Conservation (phyloP, 37 sponge, comb jelly and placozoan genomes). For the Halisarca cf. caerulea region DNA sequence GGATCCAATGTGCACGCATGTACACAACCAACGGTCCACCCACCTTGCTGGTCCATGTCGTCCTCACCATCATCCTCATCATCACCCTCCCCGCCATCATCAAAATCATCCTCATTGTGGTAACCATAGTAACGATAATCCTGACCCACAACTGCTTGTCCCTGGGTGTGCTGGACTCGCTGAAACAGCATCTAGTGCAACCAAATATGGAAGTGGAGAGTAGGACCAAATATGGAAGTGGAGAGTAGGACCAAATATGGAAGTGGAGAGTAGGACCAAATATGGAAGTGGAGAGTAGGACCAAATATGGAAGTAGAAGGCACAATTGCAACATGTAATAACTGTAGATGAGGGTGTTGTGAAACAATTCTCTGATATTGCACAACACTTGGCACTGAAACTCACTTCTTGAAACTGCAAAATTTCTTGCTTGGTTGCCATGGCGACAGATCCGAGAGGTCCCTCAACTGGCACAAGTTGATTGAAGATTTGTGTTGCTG, state of each 20-base stretch:
- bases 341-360: background rate
- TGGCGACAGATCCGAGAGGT: background rate
- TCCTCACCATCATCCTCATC: conserved; percentile 25
- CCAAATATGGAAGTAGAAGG: background rate
- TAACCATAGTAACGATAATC: conserved; percentile 28
- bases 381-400: background rate
- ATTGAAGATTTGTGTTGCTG: background rate
- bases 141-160: background rate
- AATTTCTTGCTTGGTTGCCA: conserved; percentile 27
- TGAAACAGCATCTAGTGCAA: conserved; percentile 12
- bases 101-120: conserved; percentile 3
- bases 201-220: too few relatives aligned
- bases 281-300: too few relatives aligned
- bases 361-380: too few relatives aligned
- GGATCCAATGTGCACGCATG: background rate
- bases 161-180: conserved; percentile 2
- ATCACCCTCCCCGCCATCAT: conserved; percentile 28
- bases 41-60: conserved; percentile 9
- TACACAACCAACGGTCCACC: background rate
- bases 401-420: conserved; percentile 27
- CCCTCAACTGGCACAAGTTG: conserved; percentile 8
- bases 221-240: too few relatives aligned
- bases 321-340: background rate
- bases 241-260: too few relatives aligned
- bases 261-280: too few relatives aligned